Percentiles rank a stretch among this genome's conserved stretches.
Conservation (phyloP, 2,113 vertebrate species). For the Stomatorhinus ivindoensis region DNA sequence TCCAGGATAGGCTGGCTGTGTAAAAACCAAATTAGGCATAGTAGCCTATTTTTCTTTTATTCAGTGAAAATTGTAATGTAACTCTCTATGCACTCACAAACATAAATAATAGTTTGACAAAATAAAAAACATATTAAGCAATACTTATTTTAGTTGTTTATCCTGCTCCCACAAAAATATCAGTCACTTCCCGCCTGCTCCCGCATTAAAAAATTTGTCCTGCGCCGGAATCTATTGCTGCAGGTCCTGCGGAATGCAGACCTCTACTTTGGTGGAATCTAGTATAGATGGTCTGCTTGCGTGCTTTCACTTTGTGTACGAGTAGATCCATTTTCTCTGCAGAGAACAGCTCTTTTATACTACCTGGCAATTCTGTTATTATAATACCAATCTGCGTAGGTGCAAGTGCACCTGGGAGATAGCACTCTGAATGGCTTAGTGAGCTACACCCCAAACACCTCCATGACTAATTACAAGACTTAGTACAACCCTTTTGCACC, state of each 20-base stretch:
- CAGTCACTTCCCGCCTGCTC: not conserved
- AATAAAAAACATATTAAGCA: not conserved
- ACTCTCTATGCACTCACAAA: not conserved
- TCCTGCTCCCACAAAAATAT: not conserved
- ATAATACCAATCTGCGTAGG: not conserved
- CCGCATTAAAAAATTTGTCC: not conserved
- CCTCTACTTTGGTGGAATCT: not conserved
- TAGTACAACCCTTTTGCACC: not conserved
- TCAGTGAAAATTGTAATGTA: not conserved
- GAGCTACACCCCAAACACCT: not conserved
- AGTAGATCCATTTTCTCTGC: not conserved
- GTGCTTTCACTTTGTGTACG: not conserved
- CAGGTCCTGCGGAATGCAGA: not conserved
- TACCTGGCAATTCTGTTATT: not conserved
- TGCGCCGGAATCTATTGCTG: not conserved
- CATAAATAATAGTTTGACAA: not conserved
- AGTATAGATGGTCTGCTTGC: not conserved
- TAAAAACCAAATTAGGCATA: not conserved
- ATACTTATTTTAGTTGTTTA: not conserved
- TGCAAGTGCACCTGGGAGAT: not conserved
- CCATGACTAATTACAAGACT: not conserved
- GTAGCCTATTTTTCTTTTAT: not conserved
- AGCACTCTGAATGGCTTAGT: not conserved
- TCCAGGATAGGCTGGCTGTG: not conserved
- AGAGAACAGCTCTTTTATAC: not conserved